Base-by-base conservation (phyloP, 2,113 vertebrate species). In the Gallinago media region DNA sequence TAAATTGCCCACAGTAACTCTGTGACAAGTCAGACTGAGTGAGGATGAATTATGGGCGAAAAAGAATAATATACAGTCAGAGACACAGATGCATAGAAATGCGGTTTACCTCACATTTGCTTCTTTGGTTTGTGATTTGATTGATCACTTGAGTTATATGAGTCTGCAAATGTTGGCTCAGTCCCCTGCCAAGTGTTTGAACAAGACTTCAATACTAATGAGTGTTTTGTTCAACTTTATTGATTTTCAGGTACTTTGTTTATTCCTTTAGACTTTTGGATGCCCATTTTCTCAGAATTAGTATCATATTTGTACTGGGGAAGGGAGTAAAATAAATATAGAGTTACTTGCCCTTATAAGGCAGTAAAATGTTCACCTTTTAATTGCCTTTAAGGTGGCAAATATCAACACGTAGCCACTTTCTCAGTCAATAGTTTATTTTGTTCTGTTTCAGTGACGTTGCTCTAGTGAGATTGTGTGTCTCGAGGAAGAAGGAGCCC, bases 171-270 rank as follows among this genome's bases (percentile, higher is more conserved):
- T 55, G 85, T 63, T 96, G 91, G 94, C 61, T 23, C 77, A 61
- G 82, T 91, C 75, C 63, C 78, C 79, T 89, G 94, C 93, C 2
- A 81, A 92, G 85, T 94, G 71, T 96, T 96, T 86, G 82, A 92
- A 68, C 94, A 94, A 92, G 94, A 87, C 73, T 95, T 93, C 73
- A 94, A 94, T 95, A 82, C 92, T 94, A 93, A 97, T 85, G 91
- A 79, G 86, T 85, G 61, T 91, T 94, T 96, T 85, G 87, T 95
- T 95, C 87, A 61, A 71, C 91, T 67, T 42, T 80, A 76, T 95
- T 91, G 89, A 85, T 97, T 97, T 95, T 94, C 89, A 92, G 92
- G 85, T 94, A 68, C 75, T 89, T 94, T 2, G 3, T 71, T 96
- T 92, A 75, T 58, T 95, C 79, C 68, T 88, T 92, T 95, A 89